Conservation (phyloP, 2,888 invertebrate genomes). For the Polymixis lichenea region DNA sequence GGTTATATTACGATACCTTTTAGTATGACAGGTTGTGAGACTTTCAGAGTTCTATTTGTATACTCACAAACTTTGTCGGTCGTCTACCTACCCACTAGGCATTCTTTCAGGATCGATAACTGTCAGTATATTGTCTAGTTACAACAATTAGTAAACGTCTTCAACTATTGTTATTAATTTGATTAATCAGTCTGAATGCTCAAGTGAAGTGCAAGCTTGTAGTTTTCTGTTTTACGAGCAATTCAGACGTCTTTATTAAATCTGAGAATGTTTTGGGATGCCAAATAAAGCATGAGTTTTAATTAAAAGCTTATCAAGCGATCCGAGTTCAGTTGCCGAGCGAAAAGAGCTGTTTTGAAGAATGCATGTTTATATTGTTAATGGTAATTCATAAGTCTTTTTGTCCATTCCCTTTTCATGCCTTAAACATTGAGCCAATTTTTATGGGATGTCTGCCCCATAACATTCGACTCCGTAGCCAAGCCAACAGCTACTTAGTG, state of each 20-base stretch:
- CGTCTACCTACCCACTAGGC: slow-evolving; percentile 12
- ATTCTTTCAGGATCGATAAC: slow-evolving; percentile 23
- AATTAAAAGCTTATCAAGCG: not conserved
- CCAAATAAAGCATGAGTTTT: slow-evolving; percentile 6
- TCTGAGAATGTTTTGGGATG: not conserved
- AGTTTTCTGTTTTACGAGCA: slow-evolving; percentile 17
- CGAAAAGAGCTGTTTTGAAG: not conserved
- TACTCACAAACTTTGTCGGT: slow-evolving; percentile 4
- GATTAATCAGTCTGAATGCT: slow-evolving; percentile 55
- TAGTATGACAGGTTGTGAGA: not conserved
- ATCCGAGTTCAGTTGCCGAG: not conserved
- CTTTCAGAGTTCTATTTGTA: not conserved
- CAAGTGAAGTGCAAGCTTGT: slow-evolving; percentile 12
- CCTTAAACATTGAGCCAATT: no score
- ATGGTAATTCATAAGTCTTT: no score
- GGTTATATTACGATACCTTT: not conserved
- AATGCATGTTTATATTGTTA: no score
- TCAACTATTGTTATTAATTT: slow-evolving; percentile 56
- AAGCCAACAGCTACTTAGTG: no score
- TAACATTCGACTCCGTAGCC: no score
- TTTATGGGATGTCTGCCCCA: no score
- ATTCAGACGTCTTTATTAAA: not conserved
- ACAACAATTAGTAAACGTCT: slow-evolving; percentile 61
- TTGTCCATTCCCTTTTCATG: no score
- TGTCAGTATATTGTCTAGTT: slow-evolving; percentile 53